Base-by-base conservation (phyloP, 2,113 vertebrate species). In the Setophaga coronata region DNA sequence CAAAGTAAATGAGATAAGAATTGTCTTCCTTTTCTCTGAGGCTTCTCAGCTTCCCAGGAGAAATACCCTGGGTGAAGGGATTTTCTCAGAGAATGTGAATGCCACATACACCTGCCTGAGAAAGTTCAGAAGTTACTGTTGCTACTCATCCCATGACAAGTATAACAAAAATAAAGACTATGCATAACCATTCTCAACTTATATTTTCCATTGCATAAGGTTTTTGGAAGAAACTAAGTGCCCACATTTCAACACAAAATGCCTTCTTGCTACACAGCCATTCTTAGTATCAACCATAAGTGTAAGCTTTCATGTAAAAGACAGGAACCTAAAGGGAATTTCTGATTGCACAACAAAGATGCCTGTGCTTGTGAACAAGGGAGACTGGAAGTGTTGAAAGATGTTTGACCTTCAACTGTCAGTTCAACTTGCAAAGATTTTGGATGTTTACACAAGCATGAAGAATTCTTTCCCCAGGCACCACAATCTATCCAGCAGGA, bases 361-460 rank as follows among this genome's bases (percentile, higher is more conserved):
- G 50, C 62, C 50, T 65, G 16, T 6, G 13, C 54, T 60, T 34
- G n/a, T 31, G 36, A 54, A 10, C 9, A 89, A 71, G 40, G 51
- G 16, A 88, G 28, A 88, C 18, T 71, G 53, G 21, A 93, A 94
- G 81, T 56, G 76, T 25, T 84, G 53, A 84, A 93, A 54, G 31
- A 72, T 42, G 38, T 29, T 20, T 76, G 85, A 95, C 91, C 90
- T 96, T 93, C 87, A 95, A 93, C 91, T 36, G 47, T 67, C 86
- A 96, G 70, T 51, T 77, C 57, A 50, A 40, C 28, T 36, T 72
- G 29, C 42, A 24, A 70, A 84, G 66, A 76, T 62, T 82, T n/a
- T 1, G 13, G 64, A 93, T 72, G 53, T 91, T 86, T 89, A 90
- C 62, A 77, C 25, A 65, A 61, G 62, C n/a, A 61, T 48, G 42